Conservation (phyloP, 2,113 vertebrate species). For the Hyaena hyaena region DNA sequence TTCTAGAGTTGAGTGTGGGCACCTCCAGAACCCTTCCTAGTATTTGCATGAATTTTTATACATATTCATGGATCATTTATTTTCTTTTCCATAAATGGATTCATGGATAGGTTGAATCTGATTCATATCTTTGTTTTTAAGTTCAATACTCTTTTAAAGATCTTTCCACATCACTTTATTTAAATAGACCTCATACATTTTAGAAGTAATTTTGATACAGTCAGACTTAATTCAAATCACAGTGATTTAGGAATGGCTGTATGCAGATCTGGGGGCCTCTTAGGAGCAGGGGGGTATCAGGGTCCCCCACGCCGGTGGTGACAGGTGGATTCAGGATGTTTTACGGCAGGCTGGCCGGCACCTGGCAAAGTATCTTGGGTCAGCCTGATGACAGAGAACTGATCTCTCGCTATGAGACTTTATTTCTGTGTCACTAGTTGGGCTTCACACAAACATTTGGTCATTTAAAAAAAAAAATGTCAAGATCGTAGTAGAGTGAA, state of each 20-base stretch:
- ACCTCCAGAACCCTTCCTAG: neutral
- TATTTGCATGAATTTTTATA: neutral
- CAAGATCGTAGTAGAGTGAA: neutral
- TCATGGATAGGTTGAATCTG: neutral
- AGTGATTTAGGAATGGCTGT: neutral
- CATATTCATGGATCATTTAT: neutral
- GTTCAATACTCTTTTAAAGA: neutral
- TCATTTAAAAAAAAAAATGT: neutral
- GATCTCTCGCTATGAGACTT: neutral
- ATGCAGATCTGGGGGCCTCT: neutral
- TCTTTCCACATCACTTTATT: neutral
- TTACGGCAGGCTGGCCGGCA: neutral
- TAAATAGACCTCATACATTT: neutral
- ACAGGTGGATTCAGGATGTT: neutral
- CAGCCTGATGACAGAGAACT: neutral
- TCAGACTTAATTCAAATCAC: neutral
- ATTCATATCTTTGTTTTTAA: neutral
- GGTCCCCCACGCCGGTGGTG: neutral
- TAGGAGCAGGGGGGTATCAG: neutral
- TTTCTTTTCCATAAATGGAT: slow-evolving; percentile 10
- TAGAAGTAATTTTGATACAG: neutral
- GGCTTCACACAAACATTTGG: neutral
- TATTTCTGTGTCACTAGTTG: neutral
- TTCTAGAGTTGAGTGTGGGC: neutral
- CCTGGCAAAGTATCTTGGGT: neutral